Evolutionary conservation across 2,888 invertebrate genomes (phyloP).

Genomic region (Lucinisca nassula): DNA sequence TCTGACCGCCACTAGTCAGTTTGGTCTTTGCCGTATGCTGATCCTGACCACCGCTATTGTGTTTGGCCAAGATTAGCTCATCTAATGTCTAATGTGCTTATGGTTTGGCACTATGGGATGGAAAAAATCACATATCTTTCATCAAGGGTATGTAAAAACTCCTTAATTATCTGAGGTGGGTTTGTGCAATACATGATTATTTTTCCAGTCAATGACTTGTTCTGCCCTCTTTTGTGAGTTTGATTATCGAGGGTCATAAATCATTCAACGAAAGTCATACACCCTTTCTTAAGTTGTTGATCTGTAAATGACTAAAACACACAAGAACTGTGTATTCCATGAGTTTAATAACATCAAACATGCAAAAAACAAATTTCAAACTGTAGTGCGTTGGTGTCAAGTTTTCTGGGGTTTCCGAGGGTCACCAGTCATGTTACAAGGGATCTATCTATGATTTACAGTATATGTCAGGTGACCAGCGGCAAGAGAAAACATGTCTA

Average conservation of each 20-base stretch:
- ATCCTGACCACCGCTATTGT: no score
- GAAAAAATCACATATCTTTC: no score
- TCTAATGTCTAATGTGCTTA: no score
- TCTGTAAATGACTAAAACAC: slow-evolving; percentile 4
- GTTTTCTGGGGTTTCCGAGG: slow-evolving; percentile 16
- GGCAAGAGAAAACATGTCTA: no score
- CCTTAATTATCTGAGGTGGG: not conserved
- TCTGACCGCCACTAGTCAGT: no score
- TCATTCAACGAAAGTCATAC: slow-evolving; percentile 2
- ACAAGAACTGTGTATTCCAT: not conserved
- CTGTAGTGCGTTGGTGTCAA: not conserved
- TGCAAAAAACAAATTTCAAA: not conserved
- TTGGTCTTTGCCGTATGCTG: no score
- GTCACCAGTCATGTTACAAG: slow-evolving; percentile 34
- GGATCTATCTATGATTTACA: slow-evolving; percentile 36
- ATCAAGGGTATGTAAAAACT: not conserved
- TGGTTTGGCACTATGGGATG: no score
- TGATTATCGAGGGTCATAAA: not conserved
- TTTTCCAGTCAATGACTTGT: not conserved
- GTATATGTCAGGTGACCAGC: slow-evolving; percentile 23
- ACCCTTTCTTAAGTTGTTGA: not conserved
- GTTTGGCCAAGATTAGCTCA: no score
- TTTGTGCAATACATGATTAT: not conserved
- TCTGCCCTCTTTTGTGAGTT: slow-evolving; percentile 9
- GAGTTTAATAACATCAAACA: not conserved